These are phyloP conservation scores for Netelia fuscicornis DNA, from an alignment of 2,888 invertebrate genomes.

Conservation along the genomic window DNA sequence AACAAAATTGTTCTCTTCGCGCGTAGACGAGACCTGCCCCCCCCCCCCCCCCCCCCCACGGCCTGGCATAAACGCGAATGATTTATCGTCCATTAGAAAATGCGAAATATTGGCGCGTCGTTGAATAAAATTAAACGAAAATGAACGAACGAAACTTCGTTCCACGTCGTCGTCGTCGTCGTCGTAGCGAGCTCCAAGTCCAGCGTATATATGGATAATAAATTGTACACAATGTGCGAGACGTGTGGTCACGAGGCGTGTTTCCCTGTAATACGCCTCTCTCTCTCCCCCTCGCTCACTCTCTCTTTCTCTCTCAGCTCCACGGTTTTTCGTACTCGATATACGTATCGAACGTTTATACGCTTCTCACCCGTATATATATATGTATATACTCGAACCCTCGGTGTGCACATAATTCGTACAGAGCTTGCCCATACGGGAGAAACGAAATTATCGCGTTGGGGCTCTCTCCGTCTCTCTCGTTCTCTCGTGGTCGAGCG, in stretches of 20 bases:
- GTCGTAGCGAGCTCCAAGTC: not conserved
- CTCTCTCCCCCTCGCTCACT: conserved; percentile 8
- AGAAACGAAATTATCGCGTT: conserved; percentile 62
- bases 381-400: conserved; percentile 56
- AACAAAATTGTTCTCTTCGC: conserved; percentile 7
- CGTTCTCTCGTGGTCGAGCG: conserved; percentile 34
- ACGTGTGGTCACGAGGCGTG: conserved; percentile 39
- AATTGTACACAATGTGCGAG: conserved; percentile 36
- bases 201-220: conserved; percentile 20
- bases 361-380: not conserved
- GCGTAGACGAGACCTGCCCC: not conserved
- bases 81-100: conserved; percentile 26
- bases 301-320: conserved; percentile 10
- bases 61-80: not conserved
- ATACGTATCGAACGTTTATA: not conserved
- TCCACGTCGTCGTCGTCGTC: no score
- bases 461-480: conserved; percentile 1
- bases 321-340: conserved; percentile 13
- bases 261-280: conserved; percentile 42
- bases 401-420: conserved; percentile 72
- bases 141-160: not conserved
- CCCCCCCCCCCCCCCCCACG: not conserved
- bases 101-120: conserved; percentile 3
- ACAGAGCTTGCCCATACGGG: conserved; percentile 66
- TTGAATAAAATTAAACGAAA: conserved; percentile 17